Base-by-base conservation (phyloP, 2,888 invertebrate species). In the Drosophila ezoana region DNA sequence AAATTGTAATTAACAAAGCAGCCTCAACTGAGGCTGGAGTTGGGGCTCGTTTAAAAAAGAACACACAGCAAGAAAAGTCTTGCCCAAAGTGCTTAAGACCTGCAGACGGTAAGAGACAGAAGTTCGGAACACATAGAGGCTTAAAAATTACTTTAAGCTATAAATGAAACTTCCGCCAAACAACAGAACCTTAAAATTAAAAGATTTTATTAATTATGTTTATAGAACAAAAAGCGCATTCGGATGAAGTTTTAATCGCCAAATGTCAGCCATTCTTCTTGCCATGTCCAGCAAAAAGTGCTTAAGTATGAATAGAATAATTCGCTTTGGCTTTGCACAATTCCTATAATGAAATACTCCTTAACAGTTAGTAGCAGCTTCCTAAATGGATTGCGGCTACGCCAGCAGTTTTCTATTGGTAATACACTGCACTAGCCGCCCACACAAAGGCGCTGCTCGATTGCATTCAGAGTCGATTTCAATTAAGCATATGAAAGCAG, bases 401-500 rank as follows among this genome's bases (percentile, higher is more conserved):
- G 33, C 10, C 38, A 33, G 40, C 48, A 56, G 54, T 32, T 63
- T 49, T 16, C 38, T 53, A 44, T 45, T 51, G 40, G 35, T 11
- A 41, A 23, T 23, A 32, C 11, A 9, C n/a, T 14, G 4, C 16
- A 2, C 9, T 4, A 5, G 6, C 11, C n/a, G 6, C 2, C 10
- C 10, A 1, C 2, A 8, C 4, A 11, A 38, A 16, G 33, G 2
- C 23, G 44, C n/a, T 28, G 47, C 54, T 51, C 20, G 43, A 37
- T 51, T 43, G 59, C 58, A 56, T 40, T 54, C 44, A 54, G 11
- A 43, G 41, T 37, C 51, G 52, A 38, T 68, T 83, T 76, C 76
- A 84, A 83, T 83, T 76, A 83, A 70, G 72, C 65, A 72, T 76
- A 64, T 67, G 56, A 75, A 67, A 45, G 53, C 53, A 45, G 45